These are phyloP conservation scores for Margaritifera margaritifera DNA, from an alignment of 2,888 invertebrate genomes.

Conservation along the genomic window DNA sequence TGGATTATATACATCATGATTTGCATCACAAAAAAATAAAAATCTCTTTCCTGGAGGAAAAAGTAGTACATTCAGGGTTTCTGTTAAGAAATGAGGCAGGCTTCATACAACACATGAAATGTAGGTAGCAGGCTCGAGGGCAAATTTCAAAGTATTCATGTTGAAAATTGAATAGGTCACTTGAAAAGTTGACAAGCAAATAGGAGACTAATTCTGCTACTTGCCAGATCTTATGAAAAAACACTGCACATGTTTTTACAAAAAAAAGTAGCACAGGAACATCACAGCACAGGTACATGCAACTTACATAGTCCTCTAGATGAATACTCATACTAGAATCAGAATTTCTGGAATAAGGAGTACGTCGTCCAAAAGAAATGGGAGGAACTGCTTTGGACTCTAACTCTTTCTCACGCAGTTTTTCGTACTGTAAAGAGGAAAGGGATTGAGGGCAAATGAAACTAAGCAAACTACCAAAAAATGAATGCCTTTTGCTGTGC, in stretches of 20 bases:
- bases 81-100: too few species aligned
- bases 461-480: too few species aligned
- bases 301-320: slow-evolving; percentile 50
- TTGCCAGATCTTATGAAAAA: background rate
- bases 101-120: too few species aligned
- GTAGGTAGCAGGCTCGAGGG: too few species aligned
- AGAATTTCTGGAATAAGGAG: slow-evolving; percentile 35
- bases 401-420: slow-evolving; percentile 44
- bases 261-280: background rate
- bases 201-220: background rate
- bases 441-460: background rate
- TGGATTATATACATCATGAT: too few species aligned
- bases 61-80: too few species aligned
- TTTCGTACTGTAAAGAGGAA: slow-evolving; percentile 58
- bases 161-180: background rate
- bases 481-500: too few species aligned
- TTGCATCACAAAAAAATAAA: too few species aligned
- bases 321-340: slow-evolving; percentile 56
- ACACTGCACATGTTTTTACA: background rate
- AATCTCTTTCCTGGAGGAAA: too few species aligned
- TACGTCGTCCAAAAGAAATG: slow-evolving; percentile 18
- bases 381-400: slow-evolving; percentile 5
- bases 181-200: background rate
- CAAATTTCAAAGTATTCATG: background rate
- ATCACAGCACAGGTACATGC: background rate